Percentiles rank a stretch among this genome's conserved stretches.
phyloP scores from a whole-genome alignment of 2,797 vertebrate genomes.

The Syndactyla subalaris region DNA sequence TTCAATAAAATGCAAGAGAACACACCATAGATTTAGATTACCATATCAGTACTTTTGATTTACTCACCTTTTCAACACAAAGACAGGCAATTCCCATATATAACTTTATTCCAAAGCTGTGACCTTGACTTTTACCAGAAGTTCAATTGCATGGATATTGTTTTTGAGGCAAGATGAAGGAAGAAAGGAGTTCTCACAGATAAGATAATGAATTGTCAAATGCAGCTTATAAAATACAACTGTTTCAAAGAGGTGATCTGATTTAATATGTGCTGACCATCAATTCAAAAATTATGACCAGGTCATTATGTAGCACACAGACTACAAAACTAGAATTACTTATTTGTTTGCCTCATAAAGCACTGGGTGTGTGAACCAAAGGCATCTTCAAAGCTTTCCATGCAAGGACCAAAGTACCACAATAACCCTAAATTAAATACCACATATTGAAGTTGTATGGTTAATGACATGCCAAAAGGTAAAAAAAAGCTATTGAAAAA shows the following conservation, averaged over 20 bases:
- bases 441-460: neutral
- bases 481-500: neutral
- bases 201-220: conserved; percentile 66
- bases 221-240: conserved; percentile 66
- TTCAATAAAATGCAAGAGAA: conserved; percentile 36
- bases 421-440: conserved; percentile 5
- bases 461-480: neutral
- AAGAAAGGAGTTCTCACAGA: conserved; percentile 25
- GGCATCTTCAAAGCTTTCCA: conserved; percentile 12
- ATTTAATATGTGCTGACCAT: conserved; percentile 66
- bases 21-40: conserved; percentile 38
- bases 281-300: conserved; percentile 72
- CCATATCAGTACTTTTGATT: conserved; percentile 43
- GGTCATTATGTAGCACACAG: conserved; percentile 8
- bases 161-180: conserved; percentile 33
- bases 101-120: conserved; percentile 39
- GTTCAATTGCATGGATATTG: conserved; percentile 51
- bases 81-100: conserved; percentile 57
- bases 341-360: conserved; percentile 72
- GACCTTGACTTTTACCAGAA: conserved; percentile 55
- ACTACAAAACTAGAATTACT: conserved; percentile 59
- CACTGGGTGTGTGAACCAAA: conserved; percentile 13
- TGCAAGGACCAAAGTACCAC: conserved; percentile 23
- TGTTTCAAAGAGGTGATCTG: conserved; percentile 59
- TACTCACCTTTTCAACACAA: neutral